phyloP scores from a whole-genome alignment of 2,113 vertebrate species.

The Tyto alba region DNA sequence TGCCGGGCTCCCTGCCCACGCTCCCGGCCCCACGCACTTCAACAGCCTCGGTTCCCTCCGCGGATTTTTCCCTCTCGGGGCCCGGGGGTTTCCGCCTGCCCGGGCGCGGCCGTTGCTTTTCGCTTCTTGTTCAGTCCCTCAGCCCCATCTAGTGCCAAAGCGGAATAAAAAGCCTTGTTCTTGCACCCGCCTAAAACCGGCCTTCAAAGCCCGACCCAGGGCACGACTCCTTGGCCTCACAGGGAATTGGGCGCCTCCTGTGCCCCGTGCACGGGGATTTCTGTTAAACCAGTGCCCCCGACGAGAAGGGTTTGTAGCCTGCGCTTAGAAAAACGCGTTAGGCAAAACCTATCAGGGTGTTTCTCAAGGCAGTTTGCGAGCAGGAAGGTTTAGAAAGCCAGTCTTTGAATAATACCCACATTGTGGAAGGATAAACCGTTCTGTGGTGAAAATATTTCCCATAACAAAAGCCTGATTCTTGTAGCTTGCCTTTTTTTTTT shows the following conservation, averaged over 20 bases:
- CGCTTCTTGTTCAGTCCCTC: background rate
- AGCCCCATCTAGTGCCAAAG: conserved; percentile 55
- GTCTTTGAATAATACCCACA: background rate
- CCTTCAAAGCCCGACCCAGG: background rate
- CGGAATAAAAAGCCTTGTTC: background rate
- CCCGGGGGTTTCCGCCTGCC: background rate
- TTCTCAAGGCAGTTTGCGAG: background rate
- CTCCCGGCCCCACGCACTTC: fast-evolving
- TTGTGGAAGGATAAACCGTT: background rate
- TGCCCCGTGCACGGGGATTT: background rate
- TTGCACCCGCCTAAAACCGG: background rate
- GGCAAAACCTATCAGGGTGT: background rate
- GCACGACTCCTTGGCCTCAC: fast-evolving
- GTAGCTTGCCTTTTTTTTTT: background rate
- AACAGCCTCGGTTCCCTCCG: background rate
- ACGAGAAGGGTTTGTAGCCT: background rate
- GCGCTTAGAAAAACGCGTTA: background rate
- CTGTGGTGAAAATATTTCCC: background rate
- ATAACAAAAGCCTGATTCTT: background rate
- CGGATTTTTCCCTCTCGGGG: background rate
- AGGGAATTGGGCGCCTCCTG: background rate
- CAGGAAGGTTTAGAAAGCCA: background rate
- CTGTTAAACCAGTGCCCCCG: background rate
- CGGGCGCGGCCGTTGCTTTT: fast-evolving
- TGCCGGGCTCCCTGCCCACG: no score